phyloP scores from a whole-genome alignment of 2,797 vertebrate genomes.

The Poecilia wingei region DNA sequence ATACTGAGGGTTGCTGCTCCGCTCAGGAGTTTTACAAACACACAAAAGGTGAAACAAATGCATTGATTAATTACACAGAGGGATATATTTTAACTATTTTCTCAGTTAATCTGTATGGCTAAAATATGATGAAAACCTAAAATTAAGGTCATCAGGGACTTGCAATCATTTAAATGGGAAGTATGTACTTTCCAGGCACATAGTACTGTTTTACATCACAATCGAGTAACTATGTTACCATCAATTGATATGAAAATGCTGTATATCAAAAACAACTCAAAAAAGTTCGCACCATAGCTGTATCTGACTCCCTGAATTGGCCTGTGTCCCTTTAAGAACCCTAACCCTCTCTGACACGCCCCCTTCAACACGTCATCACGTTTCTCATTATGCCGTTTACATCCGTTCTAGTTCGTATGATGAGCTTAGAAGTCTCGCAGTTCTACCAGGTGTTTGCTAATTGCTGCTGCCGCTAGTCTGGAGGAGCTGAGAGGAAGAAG shows the following conservation, averaged over 20 bases:
- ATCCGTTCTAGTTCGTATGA: background rate
- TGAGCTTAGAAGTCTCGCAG: background rate
- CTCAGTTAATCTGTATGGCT: background rate
- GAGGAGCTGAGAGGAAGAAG: background rate
- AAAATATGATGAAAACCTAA: background rate
- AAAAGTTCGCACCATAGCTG: background rate
- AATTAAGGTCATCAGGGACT: background rate
- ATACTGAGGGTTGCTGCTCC: slow-evolving; percentile 43
- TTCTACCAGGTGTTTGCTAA: background rate
- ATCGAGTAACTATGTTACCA: background rate
- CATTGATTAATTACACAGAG: background rate
- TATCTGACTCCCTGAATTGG: background rate
- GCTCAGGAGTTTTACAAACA: slow-evolving; percentile 22
- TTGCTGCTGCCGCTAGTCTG: background rate
- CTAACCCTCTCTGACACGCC: background rate
- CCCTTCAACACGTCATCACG: background rate
- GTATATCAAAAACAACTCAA: background rate
- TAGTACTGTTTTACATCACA: background rate
- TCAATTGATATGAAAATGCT: background rate
- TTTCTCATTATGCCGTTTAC: background rate
- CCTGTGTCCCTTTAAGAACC: background rate
- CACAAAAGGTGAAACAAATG: slow-evolving; percentile 16
- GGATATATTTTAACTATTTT: background rate
- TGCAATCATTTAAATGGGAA: background rate
- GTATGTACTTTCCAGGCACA: background rate